Base-by-base conservation (phyloP, 2,888 invertebrate genomes). In the Drosophila longiperda region DNA sequence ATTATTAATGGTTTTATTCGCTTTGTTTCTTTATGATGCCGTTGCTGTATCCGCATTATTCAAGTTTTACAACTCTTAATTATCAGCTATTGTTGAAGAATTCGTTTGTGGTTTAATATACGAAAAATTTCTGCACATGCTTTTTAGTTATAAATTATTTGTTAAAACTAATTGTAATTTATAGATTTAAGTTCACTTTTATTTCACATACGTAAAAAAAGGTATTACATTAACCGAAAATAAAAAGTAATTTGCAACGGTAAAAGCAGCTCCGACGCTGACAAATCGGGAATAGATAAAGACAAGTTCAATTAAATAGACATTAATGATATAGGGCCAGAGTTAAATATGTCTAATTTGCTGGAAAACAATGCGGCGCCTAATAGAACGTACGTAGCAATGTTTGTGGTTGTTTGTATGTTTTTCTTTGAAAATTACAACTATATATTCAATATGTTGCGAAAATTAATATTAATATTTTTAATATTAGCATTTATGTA, bases 401-500 rank as follows among this genome's bases (percentile, higher is more conserved):
- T 66, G 40, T 66, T 66, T 73, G 20, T 68, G 36, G 55, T 65
- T 73, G 40, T 62, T 60, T 68, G 57, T 50, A 48, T 57, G 50
- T 73, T 74, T 67, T 73, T 68, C 55, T 75, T 74, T 80, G 69
- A 78, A 74, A 82, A 73, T 86, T 85, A 89, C 85, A 85, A 89
- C 89, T 84, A 89, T 87, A 52, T 87, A 84, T 89, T 85, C 87
- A 45, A 45, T 45, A 87, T 73, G 85, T 84, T 87, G 85, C 82
- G 81, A 87, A 84, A 85, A 84, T 84, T 85, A 85, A 89, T 85
- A 85, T 89, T 89, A 89, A 85, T 89, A 84, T 84, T 87, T 45
- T 89, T 89, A 85, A 85, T 85, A 85, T 85, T 85, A 85, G 87
- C 85, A 87, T 85, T 89, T 87, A 89, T 85, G 84, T 85, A 87